Percentiles rank a stretch among this genome's conserved stretches.
phyloP scores from a whole-genome alignment of 2,113 vertebrate genomes.

The Tragelaphus strepsiceros region DNA sequence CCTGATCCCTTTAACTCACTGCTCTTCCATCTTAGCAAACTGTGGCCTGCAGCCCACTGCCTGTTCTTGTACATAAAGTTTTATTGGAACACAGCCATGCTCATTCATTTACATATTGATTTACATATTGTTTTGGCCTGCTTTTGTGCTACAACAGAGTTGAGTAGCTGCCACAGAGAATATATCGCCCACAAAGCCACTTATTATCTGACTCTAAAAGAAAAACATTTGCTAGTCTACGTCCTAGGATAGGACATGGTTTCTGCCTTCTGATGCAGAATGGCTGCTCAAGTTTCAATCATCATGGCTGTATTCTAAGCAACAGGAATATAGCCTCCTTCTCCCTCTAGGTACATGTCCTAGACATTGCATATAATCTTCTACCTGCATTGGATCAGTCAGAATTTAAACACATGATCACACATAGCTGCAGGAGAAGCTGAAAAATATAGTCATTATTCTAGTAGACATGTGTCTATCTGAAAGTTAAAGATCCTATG shows the following conservation, averaged over 20 bases:
- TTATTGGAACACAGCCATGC: not conserved
- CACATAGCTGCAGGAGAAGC: not conserved
- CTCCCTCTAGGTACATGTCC: not conserved
- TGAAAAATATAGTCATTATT: not conserved
- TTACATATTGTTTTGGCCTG: not conserved
- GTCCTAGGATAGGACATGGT: not conserved
- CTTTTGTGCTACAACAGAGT: not conserved
- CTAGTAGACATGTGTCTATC: not conserved
- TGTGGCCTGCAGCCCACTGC: not conserved
- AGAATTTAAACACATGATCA: not conserved
- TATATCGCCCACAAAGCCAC: not conserved
- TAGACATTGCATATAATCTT: not conserved
- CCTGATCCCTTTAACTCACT: not conserved
- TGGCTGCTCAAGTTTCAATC: not conserved
- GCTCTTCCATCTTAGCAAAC: not conserved
- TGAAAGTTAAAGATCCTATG: not conserved
- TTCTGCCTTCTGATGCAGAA: slow-evolving; percentile 19
- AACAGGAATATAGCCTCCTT: not conserved
- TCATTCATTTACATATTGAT: not conserved
- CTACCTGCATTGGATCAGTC: not conserved
- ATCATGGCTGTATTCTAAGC: not conserved
- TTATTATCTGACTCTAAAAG: not conserved
- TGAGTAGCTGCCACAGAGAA: not conserved
- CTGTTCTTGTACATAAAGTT: not conserved
- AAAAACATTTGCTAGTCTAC: slow-evolving; percentile 3